phyloP scores from a whole-genome alignment of 64 coral and sea anemone species.

The Montipora efflorescens region DNA sequence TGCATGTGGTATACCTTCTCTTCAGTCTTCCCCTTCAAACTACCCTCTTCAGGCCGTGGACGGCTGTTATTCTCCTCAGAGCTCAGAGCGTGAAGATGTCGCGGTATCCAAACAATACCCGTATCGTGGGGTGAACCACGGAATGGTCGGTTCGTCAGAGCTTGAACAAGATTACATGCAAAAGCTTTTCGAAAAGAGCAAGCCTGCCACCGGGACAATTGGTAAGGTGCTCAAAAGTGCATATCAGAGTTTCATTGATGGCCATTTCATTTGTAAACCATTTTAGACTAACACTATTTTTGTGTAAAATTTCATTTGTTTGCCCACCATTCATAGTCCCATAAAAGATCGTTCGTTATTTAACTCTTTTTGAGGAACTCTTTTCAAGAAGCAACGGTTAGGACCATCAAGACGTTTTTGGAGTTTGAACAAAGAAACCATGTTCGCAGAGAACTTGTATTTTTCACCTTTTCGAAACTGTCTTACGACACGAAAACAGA shows the following conservation, averaged over 20 bases:
- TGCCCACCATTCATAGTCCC: neutral
- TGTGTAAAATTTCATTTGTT: conserved; percentile 12
- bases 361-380: no score
- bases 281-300: conserved; percentile 5
- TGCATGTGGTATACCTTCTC: neutral
- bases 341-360: no score
- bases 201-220: neutral
- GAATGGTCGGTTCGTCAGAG: neutral
- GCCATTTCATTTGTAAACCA: neutral
- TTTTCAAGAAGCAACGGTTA: no score
- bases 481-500: neutral
- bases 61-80: neutral
- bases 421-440: no score
- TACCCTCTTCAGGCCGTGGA: neutral
- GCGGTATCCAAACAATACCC: neutral
- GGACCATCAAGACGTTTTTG: no score
- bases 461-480: no score
- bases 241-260: neutral
- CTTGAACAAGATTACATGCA: neutral
- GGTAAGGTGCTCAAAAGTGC: neutral
- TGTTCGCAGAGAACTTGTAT: no score
- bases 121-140: neutral
- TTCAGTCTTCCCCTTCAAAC: neutral
- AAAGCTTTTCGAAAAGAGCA: neutral
- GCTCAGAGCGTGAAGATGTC: neutral